Percentiles rank a stretch among this genome's conserved stretches.
These are phyloP conservation scores for Scotopteryx bipunctaria DNA, from an alignment of 2,888 invertebrate species.

Conservation along the genomic window DNA sequence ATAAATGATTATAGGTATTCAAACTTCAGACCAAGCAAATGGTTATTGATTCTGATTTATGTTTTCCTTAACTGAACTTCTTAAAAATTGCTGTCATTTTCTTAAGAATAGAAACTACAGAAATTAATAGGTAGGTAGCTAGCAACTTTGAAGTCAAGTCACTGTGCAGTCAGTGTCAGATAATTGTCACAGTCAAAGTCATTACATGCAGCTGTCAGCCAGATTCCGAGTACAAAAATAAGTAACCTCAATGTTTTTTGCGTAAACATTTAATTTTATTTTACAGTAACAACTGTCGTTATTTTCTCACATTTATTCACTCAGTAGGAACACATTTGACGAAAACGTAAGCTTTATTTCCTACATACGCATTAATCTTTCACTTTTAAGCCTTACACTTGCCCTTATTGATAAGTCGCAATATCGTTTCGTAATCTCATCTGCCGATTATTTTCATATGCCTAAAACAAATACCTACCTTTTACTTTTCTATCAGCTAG, in stretches of 20 bases:
- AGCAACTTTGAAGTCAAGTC: slow-evolving; percentile 43
- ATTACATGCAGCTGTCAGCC: neutral
- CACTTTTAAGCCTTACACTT: neutral
- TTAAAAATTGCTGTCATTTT: no score
- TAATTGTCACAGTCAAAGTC: slow-evolving; percentile 7
- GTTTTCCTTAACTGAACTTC: no score
- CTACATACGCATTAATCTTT: neutral
- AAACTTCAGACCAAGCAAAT: no score
- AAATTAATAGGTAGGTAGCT: no score
- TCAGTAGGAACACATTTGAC: neutral
- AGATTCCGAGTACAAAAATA: slow-evolving; percentile 26
- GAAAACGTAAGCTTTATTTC: slow-evolving; percentile 26
- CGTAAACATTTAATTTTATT: slow-evolving; percentile 28
- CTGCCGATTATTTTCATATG: neutral
- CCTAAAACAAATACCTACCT: no score
- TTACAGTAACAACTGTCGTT: slow-evolving; percentile 2
- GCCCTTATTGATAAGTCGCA: slow-evolving; percentile 21
- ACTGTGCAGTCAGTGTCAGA: neutral
- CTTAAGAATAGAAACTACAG: no score
- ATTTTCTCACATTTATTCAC: slow-evolving; percentile 10
- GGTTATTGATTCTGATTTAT: no score
- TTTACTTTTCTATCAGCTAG: no score
- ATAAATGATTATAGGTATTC: no score
- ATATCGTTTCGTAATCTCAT: slow-evolving; percentile 34
- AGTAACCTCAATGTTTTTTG: slow-evolving; percentile 35